Conservation (phyloP, 1,140 invertebrate genomes). For the Hycleus phaleratus region DNA sequence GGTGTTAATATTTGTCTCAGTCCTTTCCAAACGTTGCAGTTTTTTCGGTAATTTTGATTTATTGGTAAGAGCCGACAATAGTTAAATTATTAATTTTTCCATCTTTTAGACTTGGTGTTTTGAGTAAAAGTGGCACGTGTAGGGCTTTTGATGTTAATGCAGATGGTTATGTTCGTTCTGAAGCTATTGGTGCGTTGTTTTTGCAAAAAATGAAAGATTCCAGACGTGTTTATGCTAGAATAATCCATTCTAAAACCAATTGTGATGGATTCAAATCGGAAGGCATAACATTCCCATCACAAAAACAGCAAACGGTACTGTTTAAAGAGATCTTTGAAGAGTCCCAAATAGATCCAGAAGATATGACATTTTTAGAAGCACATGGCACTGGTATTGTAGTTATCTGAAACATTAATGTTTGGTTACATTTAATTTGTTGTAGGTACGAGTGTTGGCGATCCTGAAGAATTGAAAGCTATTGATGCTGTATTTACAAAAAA, state of each 20-base stretch:
- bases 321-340: conserved; percentile 82
- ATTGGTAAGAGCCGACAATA: not conserved
- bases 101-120: conserved; percentile 62
- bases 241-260: conserved; percentile 59
- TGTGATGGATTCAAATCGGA: conserved; percentile 71
- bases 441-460: conserved; percentile 58
- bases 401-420: too few relatives aligned
- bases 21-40: conserved; percentile 78
- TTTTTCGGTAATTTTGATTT: conserved; percentile 47
- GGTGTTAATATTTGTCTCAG: conserved; percentile 78
- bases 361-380: conserved; percentile 78
- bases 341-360: conserved; percentile 61
- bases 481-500: conserved; percentile 70
- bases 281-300: conserved; percentile 87
- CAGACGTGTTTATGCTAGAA: conserved; percentile 59
- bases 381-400: conserved; percentile 67
- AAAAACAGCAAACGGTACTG: conserved; percentile 68
- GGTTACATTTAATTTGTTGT: too few relatives aligned
- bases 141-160: conserved; percentile 83
- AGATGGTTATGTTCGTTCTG: conserved; percentile 67
- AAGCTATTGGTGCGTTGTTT: conserved; percentile 68
- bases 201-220: conserved; percentile 76
- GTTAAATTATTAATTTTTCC: not conserved
- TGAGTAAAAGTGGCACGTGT: conserved; percentile 77
- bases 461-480: conserved; percentile 54